Evolutionary conservation across 1,140 invertebrate genomes (phyloP), one percentile per base, ranked within the genome.

Genomic region (Drosophila navojoa): DNA sequence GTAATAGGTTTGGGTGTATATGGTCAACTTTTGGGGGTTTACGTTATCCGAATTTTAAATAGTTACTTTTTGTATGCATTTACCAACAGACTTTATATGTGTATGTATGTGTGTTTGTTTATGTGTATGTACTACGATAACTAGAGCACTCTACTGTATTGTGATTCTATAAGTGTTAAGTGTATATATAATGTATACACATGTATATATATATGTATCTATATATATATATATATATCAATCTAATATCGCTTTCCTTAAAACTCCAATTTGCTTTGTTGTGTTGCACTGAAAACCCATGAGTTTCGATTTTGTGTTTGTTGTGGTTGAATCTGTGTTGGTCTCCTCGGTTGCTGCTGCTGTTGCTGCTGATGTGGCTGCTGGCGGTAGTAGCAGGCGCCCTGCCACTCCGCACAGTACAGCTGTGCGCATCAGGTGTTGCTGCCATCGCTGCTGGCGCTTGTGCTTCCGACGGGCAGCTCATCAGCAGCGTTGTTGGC

Each of bases 201-300:
- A 55, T 80, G 29, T 79, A 52, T 55, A 52, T 55, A 35, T 59
- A 58, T 69, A 38, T 68, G 54, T 70, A 75, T 82, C 49, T 47
- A 35, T 79, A 54, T 58, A 29, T 60, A 55, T 71, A 27, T 61
- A 45, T 71, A 80, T 86, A 50, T 73, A 68, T 61, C 16, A 49
- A 58, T 44, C 63, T 71, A 64, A 76, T 80, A 64, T 79, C 67
- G 57, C 52, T 55, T 53, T 68, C 40, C 62, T 77, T 86, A 84
- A 80, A 86, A 80, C 42, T 90, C 72, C 76, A 73, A 87, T 87
- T 90, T 86, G 47, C 74, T 68, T 71, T 79, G 70, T 71, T 85
- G 79, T 72, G 66, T 74, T 74, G 72, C 76, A 79, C 69, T 90
- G 80, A 89, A 89, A 85, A 79, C 80, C 85, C 86, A 89, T 90